Evolutionary conservation across 2,797 vertebrate species (phyloP), one percentile per base, ranked within the genome.

Genomic region (Enteromius radiatus): DNA sequence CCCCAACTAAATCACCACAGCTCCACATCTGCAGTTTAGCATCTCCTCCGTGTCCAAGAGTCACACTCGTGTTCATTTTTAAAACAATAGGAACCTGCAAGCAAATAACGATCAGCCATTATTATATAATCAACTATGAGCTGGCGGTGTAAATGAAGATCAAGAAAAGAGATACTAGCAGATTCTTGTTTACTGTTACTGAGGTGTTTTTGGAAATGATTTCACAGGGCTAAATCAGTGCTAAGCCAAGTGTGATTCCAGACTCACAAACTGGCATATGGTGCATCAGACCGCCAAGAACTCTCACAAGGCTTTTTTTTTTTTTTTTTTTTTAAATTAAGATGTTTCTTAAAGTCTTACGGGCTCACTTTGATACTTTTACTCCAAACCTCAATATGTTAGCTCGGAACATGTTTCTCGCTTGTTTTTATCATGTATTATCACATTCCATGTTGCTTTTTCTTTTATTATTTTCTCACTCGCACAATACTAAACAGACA

Each of bases 171-270:
- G 49, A 69, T 56, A 69, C 59, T 64, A 47, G 49, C 81, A 31
- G 19, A 82, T 76, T 76, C 21, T 59, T 76, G 81, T 82, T 82
- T 82, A 76, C 81, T 76, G 81, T 82, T 76, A 56, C 63, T 68
- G 81, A 82, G 81, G 81, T 82, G 81, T 82, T 82, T 82, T 82
- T 82, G 73, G 81, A 76, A 82, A 76, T 82, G 63, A 82, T 82
- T 82, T 82, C 81, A 68, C 73, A 69, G 71, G 73, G 81, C 81
- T 82, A 82, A 82, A 76, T 76, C 81, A 76, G 63, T 69, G 73
- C 71, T 82, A 76, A 82, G 81, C 81, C 71, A 68, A 82, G 81
- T 82, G 81, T 76, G 81, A 82, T 82, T 76, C 52, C 64, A 76
- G 81, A 76, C 81, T 82, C 63, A 7, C 71, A 68, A 43, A 76